Base-by-base conservation (phyloP, 2,888 invertebrate species). In the Flexamia atlantica region DNA sequence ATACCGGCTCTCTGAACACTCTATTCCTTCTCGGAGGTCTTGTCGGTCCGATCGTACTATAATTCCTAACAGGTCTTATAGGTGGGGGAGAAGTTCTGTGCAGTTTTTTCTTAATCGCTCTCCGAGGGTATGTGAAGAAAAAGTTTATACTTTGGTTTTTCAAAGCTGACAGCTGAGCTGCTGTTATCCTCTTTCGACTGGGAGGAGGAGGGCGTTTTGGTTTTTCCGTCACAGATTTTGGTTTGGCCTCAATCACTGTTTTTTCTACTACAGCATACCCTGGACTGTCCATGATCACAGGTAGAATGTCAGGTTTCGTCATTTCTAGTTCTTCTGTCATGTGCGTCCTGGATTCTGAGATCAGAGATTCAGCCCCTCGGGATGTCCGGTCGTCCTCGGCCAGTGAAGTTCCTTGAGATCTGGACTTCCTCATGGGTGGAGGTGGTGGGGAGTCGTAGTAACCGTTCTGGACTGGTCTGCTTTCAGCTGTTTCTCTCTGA, bases 301-400 rank as follows among this genome's bases (percentile, higher is more conserved):
- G 25, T n/a, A 50, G 28, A 60, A 81, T 57, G 5, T 70, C 81
- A 20, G 74, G 81, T 79, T 83, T 83, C 50, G 64, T 72, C 50
- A 72, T 72, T 2, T 86, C 86, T n/a, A 80, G 14, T 46, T 83
- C 83, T 80, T 83, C 80, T 36, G 30, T 64, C 46, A 76, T 79
- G 60, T 64, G 64, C 20, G 82, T 74, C 36, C 82, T 81, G 12
- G 82, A 32, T 57, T 84, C 84, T 23, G 84, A 84, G 28, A 91
- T 91, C 70, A 95, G 89, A 0, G 95, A 95, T 85, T 95, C 95
- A 0, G 94, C 94, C 0, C 94, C 95, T 84, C 93, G 93, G 0
- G 95, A 95, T 9, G 94, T 95, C 42, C 94, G 92, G 87, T 95
- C 95, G 84, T 95, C 95, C 87, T 95, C 95, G 83, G 92, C 92